These are phyloP conservation scores for Lophura nycthemera DNA, from an alignment of 2,113 vertebrate species.

Conservation along the genomic window DNA sequence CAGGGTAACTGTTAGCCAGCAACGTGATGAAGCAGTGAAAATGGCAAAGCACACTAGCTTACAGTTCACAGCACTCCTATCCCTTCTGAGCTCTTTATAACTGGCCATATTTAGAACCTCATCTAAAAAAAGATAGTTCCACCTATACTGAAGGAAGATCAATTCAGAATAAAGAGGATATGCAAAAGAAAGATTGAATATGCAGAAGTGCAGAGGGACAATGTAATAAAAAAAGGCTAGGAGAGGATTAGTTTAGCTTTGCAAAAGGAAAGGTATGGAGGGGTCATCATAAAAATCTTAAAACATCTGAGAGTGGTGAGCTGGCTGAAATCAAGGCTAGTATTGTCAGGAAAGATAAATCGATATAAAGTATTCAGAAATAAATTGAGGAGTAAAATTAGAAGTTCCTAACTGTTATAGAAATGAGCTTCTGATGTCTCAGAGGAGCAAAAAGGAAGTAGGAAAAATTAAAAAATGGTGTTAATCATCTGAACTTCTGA, in stretches of 20 bases:
- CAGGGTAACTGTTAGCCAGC: neutral
- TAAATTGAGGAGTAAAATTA: conserved; percentile 49
- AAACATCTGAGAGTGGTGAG: neutral
- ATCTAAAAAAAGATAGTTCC: neutral
- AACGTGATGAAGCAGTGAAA: neutral
- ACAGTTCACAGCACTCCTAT: neutral
- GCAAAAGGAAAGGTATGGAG: neutral
- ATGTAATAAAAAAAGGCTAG: neutral
- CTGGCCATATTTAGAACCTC: neutral
- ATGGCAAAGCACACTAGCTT: neutral
- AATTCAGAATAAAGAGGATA: neutral
- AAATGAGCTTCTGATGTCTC: neutral
- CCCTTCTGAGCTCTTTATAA: neutral
- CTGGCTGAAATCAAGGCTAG: neutral
- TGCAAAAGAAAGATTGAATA: neutral
- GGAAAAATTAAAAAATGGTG: neutral
- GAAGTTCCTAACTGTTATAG: conserved; percentile 16
- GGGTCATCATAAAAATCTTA: neutral
- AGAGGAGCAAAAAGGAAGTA: neutral
- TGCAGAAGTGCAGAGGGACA: neutral
- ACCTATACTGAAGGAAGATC: neutral
- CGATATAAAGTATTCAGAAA: conserved; percentile 10
- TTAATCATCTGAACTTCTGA: neutral
- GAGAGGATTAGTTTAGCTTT: neutral
- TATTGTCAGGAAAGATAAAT: neutral